Evolutionary conservation across 2,888 invertebrate genomes (phyloP).

Genomic region (Lysandra bellargus): DNA sequence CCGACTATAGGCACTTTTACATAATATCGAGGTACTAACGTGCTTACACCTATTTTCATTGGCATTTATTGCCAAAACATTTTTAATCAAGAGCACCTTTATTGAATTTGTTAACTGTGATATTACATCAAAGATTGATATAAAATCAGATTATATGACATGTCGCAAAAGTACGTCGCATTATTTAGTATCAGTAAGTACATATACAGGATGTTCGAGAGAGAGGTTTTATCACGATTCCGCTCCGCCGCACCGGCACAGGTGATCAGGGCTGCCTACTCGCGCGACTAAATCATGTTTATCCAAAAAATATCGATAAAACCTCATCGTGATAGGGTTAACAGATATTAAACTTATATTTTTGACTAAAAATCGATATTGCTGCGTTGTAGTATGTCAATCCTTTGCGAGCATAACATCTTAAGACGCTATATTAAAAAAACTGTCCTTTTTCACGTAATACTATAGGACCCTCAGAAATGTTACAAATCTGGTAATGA

Average conservation of each 20-base stretch:
- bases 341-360: not conserved
- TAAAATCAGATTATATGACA: not conserved
- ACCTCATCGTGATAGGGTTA: not conserved
- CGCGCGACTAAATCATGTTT: not conserved
- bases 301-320: not conserved
- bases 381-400: too few relatives aligned
- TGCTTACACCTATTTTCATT: too few relatives aligned
- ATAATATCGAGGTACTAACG: too few relatives aligned
- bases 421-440: too few relatives aligned
- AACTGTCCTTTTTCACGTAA: too few relatives aligned
- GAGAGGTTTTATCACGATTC: slow-evolving; percentile 56
- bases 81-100: too few relatives aligned
- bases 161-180: not conserved
- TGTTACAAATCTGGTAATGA: too few relatives aligned
- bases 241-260: slow-evolving; percentile 47
- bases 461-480: too few relatives aligned
- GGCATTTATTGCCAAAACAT: too few relatives aligned
- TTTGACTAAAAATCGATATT: not conserved
- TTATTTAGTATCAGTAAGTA: slow-evolving; percentile 3
- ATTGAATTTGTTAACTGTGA: not conserved
- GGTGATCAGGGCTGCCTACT: slow-evolving; percentile 37
- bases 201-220: slow-evolving; percentile 31
- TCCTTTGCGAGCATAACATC: too few relatives aligned
- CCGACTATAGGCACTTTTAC: too few relatives aligned
- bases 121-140: not conserved